phyloP scores from a whole-genome alignment of 2,888 invertebrate species.

The Venustoraphidia nigricollis region DNA sequence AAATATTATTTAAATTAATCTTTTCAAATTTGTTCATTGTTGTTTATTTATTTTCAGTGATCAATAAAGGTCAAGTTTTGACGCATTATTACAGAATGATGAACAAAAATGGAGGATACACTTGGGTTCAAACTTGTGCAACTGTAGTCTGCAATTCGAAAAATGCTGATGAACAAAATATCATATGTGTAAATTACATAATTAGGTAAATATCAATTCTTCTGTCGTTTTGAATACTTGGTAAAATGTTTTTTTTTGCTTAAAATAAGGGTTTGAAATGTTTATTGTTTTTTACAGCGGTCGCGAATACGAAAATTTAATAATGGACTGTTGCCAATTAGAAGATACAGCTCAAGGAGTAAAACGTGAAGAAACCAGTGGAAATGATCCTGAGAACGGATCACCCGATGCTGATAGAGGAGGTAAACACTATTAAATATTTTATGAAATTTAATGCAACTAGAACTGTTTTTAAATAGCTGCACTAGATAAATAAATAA shows the following conservation, averaged over 20 bases:
- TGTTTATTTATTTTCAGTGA: constrained; percentile 49
- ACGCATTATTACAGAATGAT: constrained; percentile 92
- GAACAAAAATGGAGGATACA: constrained; percentile 92
- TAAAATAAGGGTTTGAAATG: constrained; percentile 18
- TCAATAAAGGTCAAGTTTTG: constrained; percentile 91
- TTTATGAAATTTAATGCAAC: too few species aligned
- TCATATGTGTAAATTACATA: constrained; percentile 94
- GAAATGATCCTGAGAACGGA: constrained; percentile 74
- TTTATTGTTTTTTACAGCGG: constrained; percentile 40
- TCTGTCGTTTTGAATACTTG: not conserved
- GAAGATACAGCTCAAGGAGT: constrained; percentile 69
- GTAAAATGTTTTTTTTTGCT: constrained; percentile 2
- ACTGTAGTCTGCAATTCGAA: constrained; percentile 92
- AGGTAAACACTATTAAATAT: constrained; percentile 25
- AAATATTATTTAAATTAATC: not conserved
- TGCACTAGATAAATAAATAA: too few species aligned
- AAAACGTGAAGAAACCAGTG: constrained; percentile 60
- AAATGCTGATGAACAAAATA: constrained; percentile 92
- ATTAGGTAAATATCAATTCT: constrained; percentile 57
- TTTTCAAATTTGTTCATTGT: not conserved
- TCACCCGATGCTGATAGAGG: constrained; percentile 73
- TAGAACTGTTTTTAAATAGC: too few species aligned
- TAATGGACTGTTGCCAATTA: constrained; percentile 88
- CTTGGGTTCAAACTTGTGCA: constrained; percentile 94
- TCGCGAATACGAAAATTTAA: constrained; percentile 75